Evolutionary conservation across 23 tunicate species (phyloP), one percentile per base, ranked within the genome.

Genomic region (Trididemnum nubilum): DNA sequence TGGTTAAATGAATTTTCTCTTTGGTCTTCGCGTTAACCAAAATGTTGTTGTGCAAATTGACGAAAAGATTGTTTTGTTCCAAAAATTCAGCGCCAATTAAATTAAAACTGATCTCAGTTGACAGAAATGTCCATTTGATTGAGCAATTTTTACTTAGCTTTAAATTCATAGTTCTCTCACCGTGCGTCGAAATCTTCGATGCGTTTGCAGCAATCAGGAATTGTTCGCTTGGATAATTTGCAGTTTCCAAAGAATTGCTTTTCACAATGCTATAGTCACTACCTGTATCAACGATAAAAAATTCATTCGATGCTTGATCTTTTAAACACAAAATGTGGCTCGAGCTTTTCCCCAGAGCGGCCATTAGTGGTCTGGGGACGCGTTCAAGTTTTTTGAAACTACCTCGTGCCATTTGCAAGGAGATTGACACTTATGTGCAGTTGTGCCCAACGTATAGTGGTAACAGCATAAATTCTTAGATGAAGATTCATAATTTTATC

Each of bases 21-120:
- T 44, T 44, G 54, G 54, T 44, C 54, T 44, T 44, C 54, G 54
- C 54, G 54, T 44, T 44, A 44, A 44, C 54, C 54, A 44, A 44
- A 44, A 44, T 15, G 9, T 15, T 9, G 9, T 44, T 44, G 54
- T 7, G 54, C 54, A 44, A 44, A 44, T 44, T 15, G 54, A 44
- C 54, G 12, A 44, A 9, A 44, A 44, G 54, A 44, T 44, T 44
- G 54, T 44, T 44, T 44, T 44, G 54, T 44, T 44, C 54, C 54
- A 15, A 44, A 44, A 44, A 44, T 7, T 44, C 54, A 44, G 54
- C 54, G 54, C 54, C 54, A 44, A 44, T 44, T 44, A 44, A 44
- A 15, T 44, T 44, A 15, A 44, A 44, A 44, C 54, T 44, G 54
- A 44, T 15, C 54, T 44, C 54, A 44, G 54, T 44, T 15, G 54